Percentiles rank a stretch among this genome's conserved stretches.
Conservation (phyloP, 2,113 vertebrate genomes). For the Microtus pennsylvanicus region DNA sequence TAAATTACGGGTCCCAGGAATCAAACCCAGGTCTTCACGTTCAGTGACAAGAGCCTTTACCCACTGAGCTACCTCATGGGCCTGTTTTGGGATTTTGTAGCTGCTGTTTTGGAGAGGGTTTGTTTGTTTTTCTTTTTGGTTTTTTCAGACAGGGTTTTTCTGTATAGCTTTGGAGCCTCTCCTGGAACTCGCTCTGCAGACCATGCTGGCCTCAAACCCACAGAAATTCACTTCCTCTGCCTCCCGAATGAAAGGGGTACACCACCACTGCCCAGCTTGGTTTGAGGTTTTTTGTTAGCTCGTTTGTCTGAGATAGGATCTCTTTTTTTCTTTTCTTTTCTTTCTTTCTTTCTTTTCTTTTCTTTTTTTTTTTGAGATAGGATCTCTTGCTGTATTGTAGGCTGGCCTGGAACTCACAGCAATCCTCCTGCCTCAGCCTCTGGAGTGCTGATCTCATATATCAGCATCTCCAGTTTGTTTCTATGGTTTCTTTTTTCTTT, state of each 20-base stretch:
- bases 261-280: background rate
- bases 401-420: background rate
- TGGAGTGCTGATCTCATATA: background rate
- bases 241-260: no score
- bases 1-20: no score
- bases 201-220: no score
- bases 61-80: background rate
- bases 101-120: background rate
- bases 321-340: background rate
- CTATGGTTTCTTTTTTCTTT: background rate
- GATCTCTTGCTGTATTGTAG: background rate
- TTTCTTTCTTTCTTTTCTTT: no score
- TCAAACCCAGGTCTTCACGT: background rate
- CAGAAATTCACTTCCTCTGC: no score
- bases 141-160: no score
- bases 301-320: background rate
- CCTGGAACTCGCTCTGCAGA: no score
- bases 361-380: background rate
- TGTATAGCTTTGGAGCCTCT: no score
- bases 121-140: no score
- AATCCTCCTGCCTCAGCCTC: background rate
- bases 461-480: background rate
- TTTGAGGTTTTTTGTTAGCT: background rate
- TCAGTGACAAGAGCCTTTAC: background rate
- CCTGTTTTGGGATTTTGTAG: background rate